Evolutionary conservation across 2,797 vertebrate genomes (phyloP), one percentile per base, ranked within the genome.

Genomic region (Xenopus petersii): DNA sequence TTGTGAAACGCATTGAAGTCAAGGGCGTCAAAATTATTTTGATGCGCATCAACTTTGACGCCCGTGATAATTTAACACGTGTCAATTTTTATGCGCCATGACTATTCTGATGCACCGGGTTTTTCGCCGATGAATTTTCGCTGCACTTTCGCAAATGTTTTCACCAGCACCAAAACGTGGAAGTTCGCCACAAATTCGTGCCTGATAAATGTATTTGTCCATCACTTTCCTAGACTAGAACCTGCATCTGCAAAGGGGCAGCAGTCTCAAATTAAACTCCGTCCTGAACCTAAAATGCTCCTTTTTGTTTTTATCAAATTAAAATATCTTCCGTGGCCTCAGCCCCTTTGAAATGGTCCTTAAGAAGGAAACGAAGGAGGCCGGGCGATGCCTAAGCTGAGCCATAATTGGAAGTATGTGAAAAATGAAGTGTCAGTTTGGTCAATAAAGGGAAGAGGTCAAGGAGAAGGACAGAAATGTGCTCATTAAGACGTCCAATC

Each of bases 401-500:
- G 83, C 86, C 90, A 93, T 96, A 96, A 96, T 96, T 94, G 95
- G 93, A 95, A 93, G 92, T 93, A 95, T 94, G 93, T 96, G 94
- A 98, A 96, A 98, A 98, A 98, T 96, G 93, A 98, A 94, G 94
- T 96, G 94, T 96, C 94, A 93, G 89, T 94, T 94, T 87, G 93
- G 95, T 96, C 95, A 95, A 97, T 94, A 96, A 93, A 95, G 95
- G 94, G 86, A 92, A 95, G 94, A 95, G 95, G 95, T 95, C 94
- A 93, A 88, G 88, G 93, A 86, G 90, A 91, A 90, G 91, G 85
- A 89, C 89, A 92, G 93, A 90, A 93, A 26, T 68, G 90, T 88
- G 91, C 89, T 97, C 95, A 95, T 97, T 98, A 98, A 94, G 92
- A 89, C 91, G 77, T 89, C 94, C 95, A 96, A 96, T 96, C 95